These are phyloP conservation scores for Callaeas wilsoni DNA, from an alignment of 2,113 vertebrate genomes.

Conservation along the genomic window DNA sequence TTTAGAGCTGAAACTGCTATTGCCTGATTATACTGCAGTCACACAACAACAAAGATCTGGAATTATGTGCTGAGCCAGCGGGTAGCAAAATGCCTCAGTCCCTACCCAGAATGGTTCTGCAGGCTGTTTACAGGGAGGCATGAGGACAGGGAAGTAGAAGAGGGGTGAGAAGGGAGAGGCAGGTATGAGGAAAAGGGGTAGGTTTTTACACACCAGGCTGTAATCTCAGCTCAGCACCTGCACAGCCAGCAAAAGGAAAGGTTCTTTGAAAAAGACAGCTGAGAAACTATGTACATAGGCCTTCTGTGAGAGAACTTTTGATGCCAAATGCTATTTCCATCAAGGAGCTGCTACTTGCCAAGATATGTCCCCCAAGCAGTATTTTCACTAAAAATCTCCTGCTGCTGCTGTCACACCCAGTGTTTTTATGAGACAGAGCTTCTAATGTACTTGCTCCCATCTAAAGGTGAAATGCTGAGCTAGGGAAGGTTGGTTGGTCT, in stretches of 20 bases:
- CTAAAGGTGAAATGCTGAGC: neutral
- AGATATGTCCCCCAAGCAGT: neutral
- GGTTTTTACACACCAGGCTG: neutral
- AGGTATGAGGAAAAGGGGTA: neutral
- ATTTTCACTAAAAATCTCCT: neutral
- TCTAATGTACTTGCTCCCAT: neutral
- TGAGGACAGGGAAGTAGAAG: neutral
- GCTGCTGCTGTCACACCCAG: neutral
- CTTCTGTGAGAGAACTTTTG: neutral
- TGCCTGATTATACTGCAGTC: neutral
- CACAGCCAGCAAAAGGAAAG: neutral
- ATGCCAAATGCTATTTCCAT: conserved; percentile 26
- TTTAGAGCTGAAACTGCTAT: neutral
- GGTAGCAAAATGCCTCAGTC: neutral
- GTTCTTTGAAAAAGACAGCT: neutral
- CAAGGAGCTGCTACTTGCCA: conserved; percentile 18
- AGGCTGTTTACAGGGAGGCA: rapidly evolving
- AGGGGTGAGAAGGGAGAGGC: neutral
- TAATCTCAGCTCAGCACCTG: conserved; percentile 41
- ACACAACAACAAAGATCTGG: neutral
- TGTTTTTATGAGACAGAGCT: neutral
- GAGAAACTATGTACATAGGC: neutral
- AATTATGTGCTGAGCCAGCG: neutral
- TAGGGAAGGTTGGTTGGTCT: neutral
- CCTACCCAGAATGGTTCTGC: neutral